Evolutionary conservation across 2,888 invertebrate genomes (phyloP).

Genomic region (Plebejus melissa): DNA sequence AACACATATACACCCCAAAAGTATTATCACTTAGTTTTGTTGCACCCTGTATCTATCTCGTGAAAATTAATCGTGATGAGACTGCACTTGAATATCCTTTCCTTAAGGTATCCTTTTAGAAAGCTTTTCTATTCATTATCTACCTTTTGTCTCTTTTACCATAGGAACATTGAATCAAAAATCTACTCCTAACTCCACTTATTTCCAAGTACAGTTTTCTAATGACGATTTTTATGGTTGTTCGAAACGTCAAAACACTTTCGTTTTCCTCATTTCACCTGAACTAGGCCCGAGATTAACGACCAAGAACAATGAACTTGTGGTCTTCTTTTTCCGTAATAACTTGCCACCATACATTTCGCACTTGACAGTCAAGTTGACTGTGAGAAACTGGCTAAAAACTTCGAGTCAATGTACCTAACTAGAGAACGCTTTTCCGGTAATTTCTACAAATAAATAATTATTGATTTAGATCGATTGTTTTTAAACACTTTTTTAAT

Average conservation of each 20-base stretch:
- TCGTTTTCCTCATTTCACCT: constrained; percentile 27
- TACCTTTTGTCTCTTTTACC: too few species aligned
- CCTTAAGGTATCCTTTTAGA: too few species aligned
- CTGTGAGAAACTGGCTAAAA: not conserved
- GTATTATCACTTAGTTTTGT: too few species aligned
- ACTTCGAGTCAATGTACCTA: not conserved
- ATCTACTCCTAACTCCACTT: not conserved
- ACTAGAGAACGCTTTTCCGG: not conserved
- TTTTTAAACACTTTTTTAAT: too few species aligned
- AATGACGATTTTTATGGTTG: not conserved
- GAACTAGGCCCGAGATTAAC: not conserved
- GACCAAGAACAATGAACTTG: constrained; percentile 2
- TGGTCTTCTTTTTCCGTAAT: not conserved
- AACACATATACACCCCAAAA: too few species aligned
- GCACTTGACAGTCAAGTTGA: not conserved
- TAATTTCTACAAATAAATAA: not conserved
- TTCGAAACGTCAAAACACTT: constrained; percentile 18
- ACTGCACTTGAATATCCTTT: too few species aligned
- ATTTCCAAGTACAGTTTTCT: not conserved
- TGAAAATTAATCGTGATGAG: too few species aligned
- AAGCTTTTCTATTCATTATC: too few species aligned
- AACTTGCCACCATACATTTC: not conserved
- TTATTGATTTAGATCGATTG: too few species aligned
- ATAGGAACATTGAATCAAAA: too few species aligned
- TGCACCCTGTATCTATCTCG: too few species aligned